phyloP scores from a whole-genome alignment of 2,888 invertebrate genomes.

The Oscheius myriophilus region DNA sequence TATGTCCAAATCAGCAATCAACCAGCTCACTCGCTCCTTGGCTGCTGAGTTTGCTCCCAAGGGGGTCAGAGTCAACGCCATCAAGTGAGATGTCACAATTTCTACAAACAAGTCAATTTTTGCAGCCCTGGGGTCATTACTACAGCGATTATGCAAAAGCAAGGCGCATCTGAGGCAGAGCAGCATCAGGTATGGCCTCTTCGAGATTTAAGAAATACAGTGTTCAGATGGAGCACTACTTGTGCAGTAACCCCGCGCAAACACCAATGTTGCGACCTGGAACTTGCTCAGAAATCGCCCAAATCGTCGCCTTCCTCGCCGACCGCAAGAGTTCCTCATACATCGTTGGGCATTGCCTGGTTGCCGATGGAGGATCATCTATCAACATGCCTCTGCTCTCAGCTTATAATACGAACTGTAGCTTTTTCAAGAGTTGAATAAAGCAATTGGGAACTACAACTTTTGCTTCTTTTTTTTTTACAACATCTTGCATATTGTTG shows the following conservation, averaged over 20 bases:
- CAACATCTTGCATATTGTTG: too few species aligned
- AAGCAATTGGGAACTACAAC: too few species aligned
- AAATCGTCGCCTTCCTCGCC: conserved; percentile 36
- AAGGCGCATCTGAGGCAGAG: conserved; percentile 6
- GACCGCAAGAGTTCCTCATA: conserved; percentile 34
- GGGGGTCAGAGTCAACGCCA: conserved; percentile 84
- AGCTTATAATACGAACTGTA: conserved; percentile 3
- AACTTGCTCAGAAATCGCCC: conserved; percentile 34
- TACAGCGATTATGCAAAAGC: conserved; percentile 21
- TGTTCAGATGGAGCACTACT: conserved; percentile 8
- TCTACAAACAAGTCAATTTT: neutral
- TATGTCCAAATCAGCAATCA: conserved; percentile 90
- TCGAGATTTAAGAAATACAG: too few species aligned
- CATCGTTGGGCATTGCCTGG: conserved; percentile 40
- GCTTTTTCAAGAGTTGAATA: too few species aligned
- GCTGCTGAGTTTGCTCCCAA: conserved; percentile 79
- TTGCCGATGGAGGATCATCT: conserved; percentile 41
- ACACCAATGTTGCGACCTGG: conserved; percentile 9
- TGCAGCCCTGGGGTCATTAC: conserved; percentile 19
- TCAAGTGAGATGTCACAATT: conserved; percentile 80
- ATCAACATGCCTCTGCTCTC: conserved; percentile 19
- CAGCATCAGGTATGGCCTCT: neutral
- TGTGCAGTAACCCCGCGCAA: neutral
- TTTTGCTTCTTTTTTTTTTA: too few species aligned
- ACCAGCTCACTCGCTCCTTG: conserved; percentile 90